Percentiles rank a stretch among this genome's conserved stretches.
Evolutionary conservation across 2,797 vertebrate species (phyloP).

Genomic region (Siniperca scherzeri): DNA sequence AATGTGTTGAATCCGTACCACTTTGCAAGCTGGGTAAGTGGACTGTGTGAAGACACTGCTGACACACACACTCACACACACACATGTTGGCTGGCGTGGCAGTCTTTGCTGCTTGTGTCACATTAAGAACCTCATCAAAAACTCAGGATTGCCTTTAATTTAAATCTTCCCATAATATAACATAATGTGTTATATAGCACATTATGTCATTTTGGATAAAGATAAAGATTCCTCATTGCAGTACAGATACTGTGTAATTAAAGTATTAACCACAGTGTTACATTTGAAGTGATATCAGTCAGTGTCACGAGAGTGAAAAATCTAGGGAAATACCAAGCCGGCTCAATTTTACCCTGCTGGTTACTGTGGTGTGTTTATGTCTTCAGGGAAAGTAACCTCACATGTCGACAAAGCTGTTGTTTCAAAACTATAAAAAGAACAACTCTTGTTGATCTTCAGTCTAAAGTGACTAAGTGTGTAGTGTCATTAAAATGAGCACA

Average conservation of each 20-base stretch:
- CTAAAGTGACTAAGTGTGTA: neutral
- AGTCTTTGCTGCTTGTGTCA: neutral
- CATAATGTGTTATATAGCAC: neutral
- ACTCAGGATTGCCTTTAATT: no score
- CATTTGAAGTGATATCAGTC: neutral
- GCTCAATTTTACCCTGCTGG: conserved; percentile 5
- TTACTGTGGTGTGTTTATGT: conserved; percentile 18
- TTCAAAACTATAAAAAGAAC: conserved; percentile 31
- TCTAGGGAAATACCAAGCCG: conserved; percentile 60
- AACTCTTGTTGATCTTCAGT: neutral
- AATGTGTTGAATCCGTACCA: neutral
- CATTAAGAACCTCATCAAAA: neutral
- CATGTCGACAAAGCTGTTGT: conserved; percentile 2
- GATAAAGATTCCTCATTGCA: neutral
- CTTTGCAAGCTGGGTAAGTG: neutral
- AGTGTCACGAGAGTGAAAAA: conserved; percentile 43
- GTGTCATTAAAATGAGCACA: neutral
- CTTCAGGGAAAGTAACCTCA: conserved; percentile 49
- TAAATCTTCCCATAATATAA: neutral
- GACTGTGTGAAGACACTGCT: no score
- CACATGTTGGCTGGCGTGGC: neutral
- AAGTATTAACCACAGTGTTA: neutral
- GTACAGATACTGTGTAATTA: neutral
- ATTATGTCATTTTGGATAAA: neutral
- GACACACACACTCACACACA: neutral